Evolutionary conservation across 2,797 vertebrate genomes (phyloP), one percentile per base, ranked within the genome.

Genomic region (Champsocephalus esox): DNA sequence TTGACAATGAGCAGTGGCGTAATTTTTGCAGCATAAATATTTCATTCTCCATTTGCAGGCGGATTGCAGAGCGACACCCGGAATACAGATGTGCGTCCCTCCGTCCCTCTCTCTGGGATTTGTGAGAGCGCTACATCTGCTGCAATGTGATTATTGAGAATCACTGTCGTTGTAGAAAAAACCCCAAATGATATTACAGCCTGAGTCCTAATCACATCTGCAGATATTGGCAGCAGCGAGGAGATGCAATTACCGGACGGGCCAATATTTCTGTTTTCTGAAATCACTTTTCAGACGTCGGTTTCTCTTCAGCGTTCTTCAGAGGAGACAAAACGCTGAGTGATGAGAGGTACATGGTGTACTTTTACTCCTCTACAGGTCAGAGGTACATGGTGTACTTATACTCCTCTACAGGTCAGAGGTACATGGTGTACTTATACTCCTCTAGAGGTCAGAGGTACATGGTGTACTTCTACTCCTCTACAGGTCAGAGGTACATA

Each of bases 41-140:
- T 94, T 93, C 86, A 92, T 92, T 90, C 86, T 82, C 86, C 87
- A 92, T 95, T 95, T 94, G 88, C 86, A 93, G 94, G 94, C 91
- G 95, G 92, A 94, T 94, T 87, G 17, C 13, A 81, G 79, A 75
- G 78, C 87, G 75, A 38, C 88, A 57, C 55, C 71, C 70, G 46
- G 93, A 95, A 95, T 95, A 91, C 87, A 91, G 92, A 95, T 93
- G 77, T 73, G 73, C 44, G 62, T 58, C 19, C 7, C 67, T 87
- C 28, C 28, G 28, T 28, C 28, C 1, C 28, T 5, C 28, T 28
- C 28, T 28, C 86, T 87, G 67, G 86, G 84, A 89, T 92, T 90
- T 90, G 81, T 88, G 73, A 74, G 68, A 73, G 83, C 70, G 58
- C 62, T 44, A 45, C 54, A 87, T 83, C 77, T 62, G 51, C 70